Evolutionary conservation across 2,113 vertebrate genomes (phyloP), one percentile per base, ranked within the genome.

Genomic region (Myotis brandtii): DNA sequence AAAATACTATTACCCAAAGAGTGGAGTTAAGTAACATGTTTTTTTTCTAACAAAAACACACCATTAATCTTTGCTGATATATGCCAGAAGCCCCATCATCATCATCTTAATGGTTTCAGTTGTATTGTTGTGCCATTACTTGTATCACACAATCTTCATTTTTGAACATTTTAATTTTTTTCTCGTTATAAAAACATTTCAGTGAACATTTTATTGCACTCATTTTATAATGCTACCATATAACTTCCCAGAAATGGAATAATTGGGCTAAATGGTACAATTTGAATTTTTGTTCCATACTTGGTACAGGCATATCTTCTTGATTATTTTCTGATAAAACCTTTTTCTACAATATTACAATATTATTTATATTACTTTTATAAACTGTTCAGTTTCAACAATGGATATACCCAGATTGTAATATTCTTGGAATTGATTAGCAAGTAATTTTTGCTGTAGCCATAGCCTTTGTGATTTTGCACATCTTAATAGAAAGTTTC

Each of bases 121-220:
- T 95, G 20, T 56, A 37, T 67, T 72, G 56, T 6, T 48, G 5
- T 91, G 17, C 3, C 30, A 32, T 40, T 9, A 16, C 59, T 48
- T 80, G 18, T 59, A 12, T 89, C 25, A 37, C 12, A 7, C 9
- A 77, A 0, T 34, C 18, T 72, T 91, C 59, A 79, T 40, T 79
- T 87, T 86, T 52, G 12, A 95, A 86, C 5, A 86, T 86, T 72
- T 95, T 64, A 43, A 7, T 85, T 32, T 80, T 85, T 64, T 23
- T 21, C 10, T 8, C 4, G 32, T 77, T 82, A 64, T 66, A 77
- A 91, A 76, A 93, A n/a, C 13, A 32, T 20, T 62, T 69, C 23
- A 59, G 32, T 46, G 21, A 59, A 79, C 16, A 67, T 59, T 72
- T 93, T 91, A 72, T 14, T 86, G 25, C 0, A 8, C 25, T 87